These are phyloP conservation scores for Patella pellucida DNA, from an alignment of 2,888 invertebrate species.

Conservation along the genomic window DNA sequence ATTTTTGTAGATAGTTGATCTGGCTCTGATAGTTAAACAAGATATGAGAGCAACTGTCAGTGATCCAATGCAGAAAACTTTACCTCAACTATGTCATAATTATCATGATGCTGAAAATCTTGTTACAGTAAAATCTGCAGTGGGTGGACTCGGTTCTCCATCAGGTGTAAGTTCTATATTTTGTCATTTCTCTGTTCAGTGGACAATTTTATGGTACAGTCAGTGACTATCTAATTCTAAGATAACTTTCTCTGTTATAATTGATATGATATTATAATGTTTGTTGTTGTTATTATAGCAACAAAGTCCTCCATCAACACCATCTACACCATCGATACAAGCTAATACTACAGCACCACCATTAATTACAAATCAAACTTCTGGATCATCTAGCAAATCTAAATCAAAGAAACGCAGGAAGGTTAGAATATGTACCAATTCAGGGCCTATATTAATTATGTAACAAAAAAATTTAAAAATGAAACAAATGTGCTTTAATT, in stretches of 20 bases:
- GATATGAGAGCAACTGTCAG: constrained; percentile 72
- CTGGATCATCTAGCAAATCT: constrained; percentile 29
- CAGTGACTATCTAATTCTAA: no score
- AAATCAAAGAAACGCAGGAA: constrained; percentile 56
- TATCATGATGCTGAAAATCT: constrained; percentile 34
- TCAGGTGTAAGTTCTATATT: neutral
- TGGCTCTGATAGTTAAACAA: constrained; percentile 84
- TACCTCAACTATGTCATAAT: constrained; percentile 38
- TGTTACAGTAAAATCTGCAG: neutral
- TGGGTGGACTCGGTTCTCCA: neutral
- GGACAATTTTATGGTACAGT: no score
- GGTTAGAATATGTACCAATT: constrained; percentile 25
- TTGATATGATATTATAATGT: neutral
- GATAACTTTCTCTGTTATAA: no score
- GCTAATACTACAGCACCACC: constrained; percentile 22
- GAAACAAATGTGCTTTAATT: no score
- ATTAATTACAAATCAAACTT: constrained; percentile 23
- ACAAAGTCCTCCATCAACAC: constrained; percentile 32
- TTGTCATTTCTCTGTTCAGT: neutral
- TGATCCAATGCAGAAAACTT: constrained; percentile 26
- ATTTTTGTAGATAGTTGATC: constrained; percentile 79
- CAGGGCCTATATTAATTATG: no score
- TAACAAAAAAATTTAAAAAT: no score
- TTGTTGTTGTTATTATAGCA: constrained; percentile 5
- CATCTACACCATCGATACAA: constrained; percentile 44